Conservation (phyloP, 1,140 invertebrate genomes). For the Anoplophora glabripennis region DNA sequence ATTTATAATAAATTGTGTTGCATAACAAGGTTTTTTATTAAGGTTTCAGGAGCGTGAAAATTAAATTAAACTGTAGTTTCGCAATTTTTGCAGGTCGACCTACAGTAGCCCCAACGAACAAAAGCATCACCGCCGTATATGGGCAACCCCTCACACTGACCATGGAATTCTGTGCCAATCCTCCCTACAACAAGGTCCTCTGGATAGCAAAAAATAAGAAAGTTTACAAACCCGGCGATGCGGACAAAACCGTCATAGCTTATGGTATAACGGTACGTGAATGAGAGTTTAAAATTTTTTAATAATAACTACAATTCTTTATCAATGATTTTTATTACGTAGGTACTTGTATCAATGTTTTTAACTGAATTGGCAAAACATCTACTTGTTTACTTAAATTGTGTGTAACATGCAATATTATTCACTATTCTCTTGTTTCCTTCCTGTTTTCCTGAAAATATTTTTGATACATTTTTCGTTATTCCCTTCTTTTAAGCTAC, state of each 20-base stretch:
- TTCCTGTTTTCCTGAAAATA: no score
- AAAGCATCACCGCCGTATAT: slow-evolving; percentile 54
- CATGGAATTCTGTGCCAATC: slow-evolving; percentile 58
- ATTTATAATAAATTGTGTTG: no score
- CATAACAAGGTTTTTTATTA: no score
- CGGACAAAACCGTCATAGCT: slow-evolving; percentile 42
- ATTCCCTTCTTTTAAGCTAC: no score
- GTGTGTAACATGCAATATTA: no score
- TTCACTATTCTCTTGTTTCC: no score
- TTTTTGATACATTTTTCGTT: no score
- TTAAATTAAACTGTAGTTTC: neutral
- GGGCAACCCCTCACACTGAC: slow-evolving; percentile 54
- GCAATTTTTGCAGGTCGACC: slow-evolving; percentile 51
- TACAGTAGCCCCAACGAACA: slow-evolving; percentile 51
- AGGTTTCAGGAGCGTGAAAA: no score
- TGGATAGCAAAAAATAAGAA: slow-evolving; percentile 46
- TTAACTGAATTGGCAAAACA: no score
- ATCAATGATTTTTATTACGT: no score
- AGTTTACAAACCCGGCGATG: slow-evolving; percentile 44
- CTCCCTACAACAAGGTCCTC: slow-evolving; percentile 44
- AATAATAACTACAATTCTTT: neutral
- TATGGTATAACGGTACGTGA: slow-evolving; percentile 46
- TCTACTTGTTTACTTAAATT: no score
- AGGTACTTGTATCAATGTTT: no score
- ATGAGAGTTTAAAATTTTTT: slow-evolving; percentile 13